phyloP scores from a whole-genome alignment of 2,797 vertebrate species.

The Sebastes minor region DNA sequence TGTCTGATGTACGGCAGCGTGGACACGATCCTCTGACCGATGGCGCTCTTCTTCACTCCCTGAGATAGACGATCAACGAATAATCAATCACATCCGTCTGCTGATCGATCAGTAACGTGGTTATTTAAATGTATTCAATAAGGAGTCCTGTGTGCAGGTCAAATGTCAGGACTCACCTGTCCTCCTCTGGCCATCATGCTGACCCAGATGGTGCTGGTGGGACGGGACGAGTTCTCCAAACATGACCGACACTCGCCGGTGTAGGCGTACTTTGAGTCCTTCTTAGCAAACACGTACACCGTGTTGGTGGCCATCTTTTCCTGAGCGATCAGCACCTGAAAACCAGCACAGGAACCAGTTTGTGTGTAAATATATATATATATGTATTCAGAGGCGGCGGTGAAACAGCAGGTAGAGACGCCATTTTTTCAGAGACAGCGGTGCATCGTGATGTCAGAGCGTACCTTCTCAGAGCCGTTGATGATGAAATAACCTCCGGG shows the following conservation, averaged over 20 bases:
- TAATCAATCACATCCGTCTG: neutral
- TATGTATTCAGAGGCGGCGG: no score
- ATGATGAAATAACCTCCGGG: conserved; percentile 99
- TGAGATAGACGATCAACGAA: conserved; percentile 46
- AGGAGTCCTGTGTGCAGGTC: no score
- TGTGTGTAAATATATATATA: no score
- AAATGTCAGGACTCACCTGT: conserved; percentile 83
- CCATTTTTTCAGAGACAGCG: no score
- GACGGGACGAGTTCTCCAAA: conserved; percentile 96
- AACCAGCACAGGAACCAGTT: neutral
- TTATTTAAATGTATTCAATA: neutral
- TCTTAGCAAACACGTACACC: conserved; percentile 98
- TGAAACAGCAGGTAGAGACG: no score
- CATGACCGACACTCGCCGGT: conserved; percentile 97
- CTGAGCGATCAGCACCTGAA: conserved; percentile 96
- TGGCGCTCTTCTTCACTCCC: conserved; percentile 98
- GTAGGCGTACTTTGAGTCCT: conserved; percentile 98
- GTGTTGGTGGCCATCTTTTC: conserved; percentile 99
- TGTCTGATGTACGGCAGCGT: conserved; percentile 97
- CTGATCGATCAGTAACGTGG: neutral
- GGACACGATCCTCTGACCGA: conserved; percentile 97
- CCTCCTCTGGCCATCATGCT: conserved; percentile 99
- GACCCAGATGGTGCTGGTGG: conserved; percentile 99
- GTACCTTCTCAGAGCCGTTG: conserved; percentile 98
- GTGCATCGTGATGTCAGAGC: neutral